Evolutionary conservation across 92 coral and sea anemone genomes (phyloP).

Genomic region (Heteractis magnifica): DNA sequence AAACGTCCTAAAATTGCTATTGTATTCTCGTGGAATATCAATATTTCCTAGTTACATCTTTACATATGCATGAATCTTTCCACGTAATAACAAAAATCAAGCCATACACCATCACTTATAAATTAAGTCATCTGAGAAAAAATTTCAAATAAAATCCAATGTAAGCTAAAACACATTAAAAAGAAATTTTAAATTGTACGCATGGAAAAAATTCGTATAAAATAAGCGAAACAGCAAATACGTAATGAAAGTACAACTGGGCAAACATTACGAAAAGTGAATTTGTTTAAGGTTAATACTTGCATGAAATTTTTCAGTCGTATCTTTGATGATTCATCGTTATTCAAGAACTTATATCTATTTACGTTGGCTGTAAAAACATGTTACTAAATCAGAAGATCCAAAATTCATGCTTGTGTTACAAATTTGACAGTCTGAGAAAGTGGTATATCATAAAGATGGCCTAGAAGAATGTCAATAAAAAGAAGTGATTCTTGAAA

Average conservation of each 20-base stretch:
- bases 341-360: neutral
- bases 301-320: neutral
- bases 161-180: neutral
- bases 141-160: neutral
- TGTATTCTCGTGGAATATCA: neutral
- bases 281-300: neutral
- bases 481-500: neutral
- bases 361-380: neutral
- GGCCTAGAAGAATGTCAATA: neutral
- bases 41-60: neutral
- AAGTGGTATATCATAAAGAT: neutral
- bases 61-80: neutral
- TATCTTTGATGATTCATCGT: constrained; percentile 5
- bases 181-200: neutral
- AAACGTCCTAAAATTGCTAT: neutral
- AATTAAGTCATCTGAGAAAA: neutral
- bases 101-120: neutral
- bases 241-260: constrained; percentile 5
- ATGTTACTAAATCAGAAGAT: neutral
- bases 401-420: neutral
- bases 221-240: neutral
- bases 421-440: neutral
- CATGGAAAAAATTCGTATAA: neutral
- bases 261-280: neutral
- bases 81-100: neutral